These are phyloP conservation scores for Xiphydria camelus DNA, from an alignment of 2,888 invertebrate species.

Conservation along the genomic window DNA sequence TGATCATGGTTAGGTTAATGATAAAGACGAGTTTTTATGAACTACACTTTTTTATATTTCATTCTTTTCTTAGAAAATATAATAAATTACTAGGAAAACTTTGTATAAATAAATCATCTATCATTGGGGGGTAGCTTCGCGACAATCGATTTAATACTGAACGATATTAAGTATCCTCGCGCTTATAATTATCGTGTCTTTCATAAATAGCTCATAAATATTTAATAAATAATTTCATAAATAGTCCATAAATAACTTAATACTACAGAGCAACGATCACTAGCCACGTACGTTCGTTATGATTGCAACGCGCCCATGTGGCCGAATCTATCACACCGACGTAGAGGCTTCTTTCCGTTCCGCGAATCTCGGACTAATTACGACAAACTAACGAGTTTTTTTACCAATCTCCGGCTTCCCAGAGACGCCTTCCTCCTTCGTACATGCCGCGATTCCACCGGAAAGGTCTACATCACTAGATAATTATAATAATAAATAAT, in stretches of 20 bases:
- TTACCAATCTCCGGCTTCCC: neutral
- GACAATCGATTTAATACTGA: too few relatives aligned
- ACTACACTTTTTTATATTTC: too few relatives aligned
- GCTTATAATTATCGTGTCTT: neutral
- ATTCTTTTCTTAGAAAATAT: too few relatives aligned
- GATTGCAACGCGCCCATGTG: neutral
- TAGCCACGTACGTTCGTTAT: conserved; percentile 2
- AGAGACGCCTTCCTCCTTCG: neutral
- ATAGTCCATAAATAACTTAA: conserved; percentile 17
- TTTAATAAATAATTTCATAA: conserved; percentile 33
- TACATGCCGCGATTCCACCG: too few relatives aligned
- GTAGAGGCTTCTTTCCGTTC: neutral
- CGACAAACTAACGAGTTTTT: neutral
- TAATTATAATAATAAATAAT: conserved; percentile 27
- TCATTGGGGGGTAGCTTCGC: too few relatives aligned
- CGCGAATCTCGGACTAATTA: neutral
- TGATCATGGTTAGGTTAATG: too few relatives aligned
- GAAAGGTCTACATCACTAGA: neutral
- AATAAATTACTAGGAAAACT: too few relatives aligned
- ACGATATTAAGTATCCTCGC: too few relatives aligned
- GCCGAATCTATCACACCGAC: neutral
- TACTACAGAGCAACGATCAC: conserved; percentile 16
- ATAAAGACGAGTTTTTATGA: too few relatives aligned
- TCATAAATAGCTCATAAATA: conserved; percentile 24
- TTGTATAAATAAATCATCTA: too few relatives aligned